phyloP scores from a whole-genome alignment of 2,113 vertebrate species.

The Pipa parva region DNA sequence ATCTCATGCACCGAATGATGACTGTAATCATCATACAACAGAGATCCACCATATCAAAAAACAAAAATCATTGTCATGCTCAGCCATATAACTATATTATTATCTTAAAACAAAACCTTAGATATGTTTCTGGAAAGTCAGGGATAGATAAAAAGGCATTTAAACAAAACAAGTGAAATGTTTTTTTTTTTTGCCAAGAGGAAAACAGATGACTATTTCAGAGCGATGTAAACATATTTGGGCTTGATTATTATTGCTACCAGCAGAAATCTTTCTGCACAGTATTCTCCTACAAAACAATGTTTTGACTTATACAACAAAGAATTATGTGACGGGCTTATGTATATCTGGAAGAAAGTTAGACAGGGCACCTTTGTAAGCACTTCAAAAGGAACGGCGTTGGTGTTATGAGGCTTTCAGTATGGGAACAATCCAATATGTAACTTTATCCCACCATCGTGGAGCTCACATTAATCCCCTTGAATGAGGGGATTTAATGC shows the following conservation, averaged over 20 bases:
- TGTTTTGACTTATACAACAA: conserved; percentile 11
- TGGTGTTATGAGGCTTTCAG: not conserved
- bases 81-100: too few relatives aligned
- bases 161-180: too few relatives aligned
- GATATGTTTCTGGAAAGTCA: too few relatives aligned
- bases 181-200: too few relatives aligned
- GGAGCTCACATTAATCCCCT: not conserved
- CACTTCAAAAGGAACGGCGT: conserved; percentile 8
- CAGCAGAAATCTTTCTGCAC: conserved; percentile 1
- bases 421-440: conserved; percentile 2
- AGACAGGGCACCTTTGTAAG: conserved; percentile 13
- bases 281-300: not conserved
- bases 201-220: too few relatives aligned
- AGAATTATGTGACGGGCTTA: not conserved
- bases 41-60: too few relatives aligned
- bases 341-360: not conserved
- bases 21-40: too few relatives aligned
- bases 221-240: not conserved
- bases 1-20: too few relatives aligned
- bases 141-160: too few relatives aligned
- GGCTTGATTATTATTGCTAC: not conserved
- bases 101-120: too few relatives aligned
- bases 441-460: not conserved
- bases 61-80: too few relatives aligned
- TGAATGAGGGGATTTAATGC: not conserved